Base-by-base conservation (phyloP, 1,140 invertebrate species). In the Bombus balteatus region DNA sequence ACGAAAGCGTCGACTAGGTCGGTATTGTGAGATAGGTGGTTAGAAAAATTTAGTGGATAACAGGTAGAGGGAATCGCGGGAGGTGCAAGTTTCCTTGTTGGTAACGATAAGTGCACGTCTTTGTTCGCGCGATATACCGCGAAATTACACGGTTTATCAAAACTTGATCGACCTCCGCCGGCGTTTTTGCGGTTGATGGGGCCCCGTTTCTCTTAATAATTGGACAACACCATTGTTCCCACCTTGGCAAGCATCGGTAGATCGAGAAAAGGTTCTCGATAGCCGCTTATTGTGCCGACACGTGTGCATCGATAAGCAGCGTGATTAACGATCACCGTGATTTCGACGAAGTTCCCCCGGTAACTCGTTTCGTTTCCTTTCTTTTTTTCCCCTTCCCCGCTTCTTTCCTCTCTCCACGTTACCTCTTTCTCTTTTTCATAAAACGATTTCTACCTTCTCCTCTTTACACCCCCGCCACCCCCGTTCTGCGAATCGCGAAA, bases 71-170 rank as follows among this genome's bases (percentile, higher is more conserved):
- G 62, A 32, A 70, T 78, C 43, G 70, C 66, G 83, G 70, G 71
- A 57, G 78, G 70, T 59, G 74, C 86, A 85, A 84, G 81, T 87
- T 87, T 87, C 86, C 86, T 68, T 75, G 81, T 84, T 79, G 71
- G 82, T 78, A 78, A 53, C 73, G 85, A 87, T 87, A 87, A 87
- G 66, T 83, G 81, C 81, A 83, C 85, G 85, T 83, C 85, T 83
- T 87, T 83, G 85, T 83, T 85, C 75, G 81, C 84, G 81, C 70
- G 82, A 74, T 79, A 62, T 75, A 80, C 70, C 82, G 86, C 75
- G 84, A 87, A 87, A 87, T 87, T 87, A 87, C 81, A 85, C 75
- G 82, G 81, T 85, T 87, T 87, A 85, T 87, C 86, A 87, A 84
- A 87, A 84, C 74, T 87, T 85, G 81, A 85, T 87, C 82, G 81